phyloP scores from a whole-genome alignment of 2,888 invertebrate genomes.

The Drosophila maculinotata region DNA sequence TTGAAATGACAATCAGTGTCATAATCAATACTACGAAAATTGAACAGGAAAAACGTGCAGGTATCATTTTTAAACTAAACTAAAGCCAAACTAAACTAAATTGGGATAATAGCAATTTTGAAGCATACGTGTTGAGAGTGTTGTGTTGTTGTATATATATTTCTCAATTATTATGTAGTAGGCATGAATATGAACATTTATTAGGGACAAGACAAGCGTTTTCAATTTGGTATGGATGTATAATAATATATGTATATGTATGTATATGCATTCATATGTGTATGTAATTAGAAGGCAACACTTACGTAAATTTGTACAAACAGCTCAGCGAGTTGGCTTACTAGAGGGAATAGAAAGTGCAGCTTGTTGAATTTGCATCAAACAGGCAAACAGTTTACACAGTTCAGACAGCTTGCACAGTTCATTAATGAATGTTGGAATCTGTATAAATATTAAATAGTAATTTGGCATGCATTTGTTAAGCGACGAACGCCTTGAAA shows the following conservation, averaged over 20 bases:
- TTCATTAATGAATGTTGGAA: slow-evolving; percentile 19
- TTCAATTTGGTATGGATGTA: slow-evolving; percentile 10
- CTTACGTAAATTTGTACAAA: slow-evolving; percentile 68
- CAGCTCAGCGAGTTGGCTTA: slow-evolving; percentile 48
- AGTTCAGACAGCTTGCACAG: slow-evolving; percentile 24
- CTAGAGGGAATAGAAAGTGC: slow-evolving; percentile 47
- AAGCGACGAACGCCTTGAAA: slow-evolving; percentile 27
- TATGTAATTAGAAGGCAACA: slow-evolving; percentile 36
- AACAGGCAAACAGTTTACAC: slow-evolving; percentile 32
- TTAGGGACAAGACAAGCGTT: slow-evolving; percentile 23
- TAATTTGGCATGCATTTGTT: slow-evolving; percentile 55
- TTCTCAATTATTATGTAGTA: slow-evolving; percentile 18
- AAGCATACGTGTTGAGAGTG: slow-evolving; percentile 46
- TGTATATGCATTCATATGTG: no score
- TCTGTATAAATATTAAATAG: slow-evolving; percentile 37
- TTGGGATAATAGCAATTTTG: background rate
- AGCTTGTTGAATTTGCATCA: slow-evolving; percentile 58
- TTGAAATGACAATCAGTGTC: background rate
- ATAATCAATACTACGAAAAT: background rate
- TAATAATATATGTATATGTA: background rate
- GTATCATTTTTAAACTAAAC: background rate
- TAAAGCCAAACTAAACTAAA: background rate
- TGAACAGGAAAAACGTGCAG: background rate
- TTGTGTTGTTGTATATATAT: slow-evolving; percentile 16
- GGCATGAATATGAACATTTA: slow-evolving; percentile 30